A percentile compares a stretch with the other conserved stretches of the same genome.
Evolutionary conservation across 30 jellyfish, hydroid and myxozoan species (phyloP).

Genomic region (Chironex yamaguchii): DNA sequence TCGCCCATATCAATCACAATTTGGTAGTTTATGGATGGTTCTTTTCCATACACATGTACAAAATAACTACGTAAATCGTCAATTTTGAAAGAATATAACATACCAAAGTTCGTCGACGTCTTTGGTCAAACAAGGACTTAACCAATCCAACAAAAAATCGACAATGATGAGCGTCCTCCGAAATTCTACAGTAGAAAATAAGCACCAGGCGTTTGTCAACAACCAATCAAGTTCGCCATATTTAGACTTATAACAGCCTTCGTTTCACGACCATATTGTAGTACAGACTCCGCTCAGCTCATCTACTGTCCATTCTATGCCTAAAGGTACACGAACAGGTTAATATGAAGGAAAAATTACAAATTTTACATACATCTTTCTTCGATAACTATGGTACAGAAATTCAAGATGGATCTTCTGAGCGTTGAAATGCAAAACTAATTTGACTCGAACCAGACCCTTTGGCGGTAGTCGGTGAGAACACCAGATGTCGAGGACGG

Average conservation of each 20-base stretch:
- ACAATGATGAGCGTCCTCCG: too few relatives aligned
- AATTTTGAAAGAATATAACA: too few relatives aligned
- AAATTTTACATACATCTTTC: background rate
- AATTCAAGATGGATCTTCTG: constrained; percentile 89
- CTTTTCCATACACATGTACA: too few relatives aligned
- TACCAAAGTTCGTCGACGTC: too few relatives aligned
- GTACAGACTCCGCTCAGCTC: background rate
- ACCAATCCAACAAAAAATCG: too few relatives aligned
- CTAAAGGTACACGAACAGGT: background rate
- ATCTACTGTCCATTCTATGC: background rate
- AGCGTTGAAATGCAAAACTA: constrained; percentile 95
- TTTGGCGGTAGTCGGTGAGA: constrained; percentile 62
- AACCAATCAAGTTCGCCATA: background rate
- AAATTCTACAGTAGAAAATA: background rate
- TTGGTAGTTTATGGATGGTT: too few relatives aligned
- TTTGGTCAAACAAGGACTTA: too few relatives aligned
- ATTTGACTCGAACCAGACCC: constrained; percentile 98
- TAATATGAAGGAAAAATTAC: background rate
- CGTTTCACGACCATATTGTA: too few relatives aligned
- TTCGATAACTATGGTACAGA: constrained; percentile 14
- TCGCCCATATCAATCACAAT: background rate
- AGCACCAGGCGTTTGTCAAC: constrained; percentile 4
- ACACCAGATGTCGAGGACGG: constrained; percentile 3
- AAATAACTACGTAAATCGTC: too few relatives aligned
- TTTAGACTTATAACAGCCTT: background rate